Base-by-base conservation (phyloP, 2,113 vertebrate genomes). In the Psittacula cyanocephala region DNA sequence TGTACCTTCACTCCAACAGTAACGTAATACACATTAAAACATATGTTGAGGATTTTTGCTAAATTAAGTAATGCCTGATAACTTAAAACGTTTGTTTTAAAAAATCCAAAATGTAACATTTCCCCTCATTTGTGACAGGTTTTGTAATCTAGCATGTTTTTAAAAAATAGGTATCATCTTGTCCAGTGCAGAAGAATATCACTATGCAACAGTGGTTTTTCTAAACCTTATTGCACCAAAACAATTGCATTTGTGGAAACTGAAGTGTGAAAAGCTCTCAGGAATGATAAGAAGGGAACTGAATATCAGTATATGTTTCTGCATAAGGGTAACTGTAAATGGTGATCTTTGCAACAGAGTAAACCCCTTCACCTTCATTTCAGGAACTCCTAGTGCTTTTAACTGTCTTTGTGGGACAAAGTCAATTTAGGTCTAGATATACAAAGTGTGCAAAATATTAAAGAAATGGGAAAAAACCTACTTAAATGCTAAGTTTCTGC, bases 221-320 rank as follows among this genome's bases (percentile, higher is more conserved):
- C 86, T 75, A 79, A 94, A 93, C 16, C 43, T 91, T 91, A 96
- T 24, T 95, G 87, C 52, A 95, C 49, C 62, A 90, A 95, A 97
- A 91, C 77, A 96, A 92, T 85, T 91, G 82, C 82, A 76, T 89
- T 86, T 94, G 60, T 96, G 72, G 78, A 95, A 86, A 95, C 28
- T 94, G 86, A 93, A 93, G 85, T 85, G 72, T 94, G 81, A 95
- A 95, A 94, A 81, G 76, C 63, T 86, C 60, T 96, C 69, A 88
- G 72, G 91, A 95, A 96, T 91, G 39, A 91, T 86, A 91, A 94
- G 85, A 87, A 96, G 64, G 57, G 77, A 96, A 86, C 35, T 90
- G 52, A 91, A 37, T 77, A 96, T 86, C 23, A 88, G 65, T 43
- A 88, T 46, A 89, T 49, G 37, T 64, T 93, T 89, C 95, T 97